These are phyloP conservation scores for Nemurella pictetii DNA, from an alignment of 2,888 invertebrate species.

Conservation along the genomic window DNA sequence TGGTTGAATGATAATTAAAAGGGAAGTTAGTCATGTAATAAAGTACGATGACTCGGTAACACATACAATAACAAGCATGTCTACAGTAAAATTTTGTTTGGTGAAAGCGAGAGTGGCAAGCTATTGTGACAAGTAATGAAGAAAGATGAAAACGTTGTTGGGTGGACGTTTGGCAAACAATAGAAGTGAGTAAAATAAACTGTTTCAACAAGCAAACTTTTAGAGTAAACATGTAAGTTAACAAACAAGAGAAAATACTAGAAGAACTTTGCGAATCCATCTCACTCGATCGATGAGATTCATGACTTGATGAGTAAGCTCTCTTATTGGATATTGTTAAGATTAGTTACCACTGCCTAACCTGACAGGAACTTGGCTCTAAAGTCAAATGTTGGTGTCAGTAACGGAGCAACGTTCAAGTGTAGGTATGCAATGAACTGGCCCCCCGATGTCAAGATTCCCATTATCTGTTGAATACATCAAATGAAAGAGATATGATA, in stretches of 20 bases:
- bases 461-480: no score
- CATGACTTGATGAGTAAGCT: background rate
- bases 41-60: background rate
- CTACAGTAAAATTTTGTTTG: background rate
- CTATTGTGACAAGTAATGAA: background rate
- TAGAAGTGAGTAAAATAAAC: background rate
- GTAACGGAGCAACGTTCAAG: background rate
- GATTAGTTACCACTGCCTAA: constrained; percentile 41
- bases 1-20: background rate
- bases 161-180: background rate
- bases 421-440: background rate
- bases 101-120: background rate
- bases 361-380: constrained; percentile 36
- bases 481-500: no score
- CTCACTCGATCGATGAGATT: background rate
- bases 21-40: background rate
- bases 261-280: background rate
- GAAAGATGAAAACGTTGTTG: background rate
- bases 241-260: background rate
- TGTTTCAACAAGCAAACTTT: background rate
- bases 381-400: no score
- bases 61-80: background rate
- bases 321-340: background rate
- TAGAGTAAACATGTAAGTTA: background rate
- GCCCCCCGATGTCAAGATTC: background rate